Percentiles rank a stretch among this genome's conserved stretches.
phyloP scores from a whole-genome alignment of 2,797 vertebrate genomes.

The Dipus sagitta region DNA sequence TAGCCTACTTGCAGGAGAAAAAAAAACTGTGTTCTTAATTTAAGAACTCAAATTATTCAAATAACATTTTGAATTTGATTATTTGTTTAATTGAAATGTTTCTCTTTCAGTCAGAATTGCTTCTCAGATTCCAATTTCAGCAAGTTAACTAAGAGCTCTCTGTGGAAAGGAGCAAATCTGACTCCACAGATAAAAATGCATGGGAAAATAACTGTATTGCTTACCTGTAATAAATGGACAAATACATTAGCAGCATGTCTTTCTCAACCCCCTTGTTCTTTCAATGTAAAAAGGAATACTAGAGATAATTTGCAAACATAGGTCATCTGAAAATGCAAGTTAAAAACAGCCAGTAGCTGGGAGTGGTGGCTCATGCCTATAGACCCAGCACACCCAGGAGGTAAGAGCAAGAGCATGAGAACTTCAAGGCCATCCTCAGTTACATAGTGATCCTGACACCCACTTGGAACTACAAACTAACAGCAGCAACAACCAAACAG shows the following conservation, averaged over 20 bases:
- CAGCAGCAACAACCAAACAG: neutral
- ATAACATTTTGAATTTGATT: conserved; percentile 96
- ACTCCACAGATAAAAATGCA: conserved; percentile 7
- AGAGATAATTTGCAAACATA: neutral
- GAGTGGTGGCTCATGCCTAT: neutral
- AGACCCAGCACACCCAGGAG: neutral
- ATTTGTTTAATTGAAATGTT: conserved; percentile 93
- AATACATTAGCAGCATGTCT: neutral
- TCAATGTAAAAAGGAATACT: neutral
- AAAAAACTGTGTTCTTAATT: conserved; percentile 92
- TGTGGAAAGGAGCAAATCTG: conserved; percentile 60
- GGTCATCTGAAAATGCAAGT: neutral
- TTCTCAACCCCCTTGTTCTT: neutral
- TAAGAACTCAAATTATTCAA: conserved; percentile 95
- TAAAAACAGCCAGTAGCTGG: neutral
- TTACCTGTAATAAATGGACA: conserved; percentile 71
- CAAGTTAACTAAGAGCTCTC: conserved; percentile 87
- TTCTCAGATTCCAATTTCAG: conserved; percentile 86
- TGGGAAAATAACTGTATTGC: neutral
- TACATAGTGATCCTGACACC: too few species aligned
- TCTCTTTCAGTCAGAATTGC: conserved; percentile 85
- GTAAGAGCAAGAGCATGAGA: rapidly evolving
- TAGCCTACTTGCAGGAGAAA: conserved; percentile 93
- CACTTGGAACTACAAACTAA: too few species aligned
- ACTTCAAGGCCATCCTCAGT: neutral